A percentile compares a stretch with the other conserved stretches of the same genome.
Evolutionary conservation across 2,797 vertebrate genomes (phyloP).

Genomic region (Ispidina lecontei): DNA sequence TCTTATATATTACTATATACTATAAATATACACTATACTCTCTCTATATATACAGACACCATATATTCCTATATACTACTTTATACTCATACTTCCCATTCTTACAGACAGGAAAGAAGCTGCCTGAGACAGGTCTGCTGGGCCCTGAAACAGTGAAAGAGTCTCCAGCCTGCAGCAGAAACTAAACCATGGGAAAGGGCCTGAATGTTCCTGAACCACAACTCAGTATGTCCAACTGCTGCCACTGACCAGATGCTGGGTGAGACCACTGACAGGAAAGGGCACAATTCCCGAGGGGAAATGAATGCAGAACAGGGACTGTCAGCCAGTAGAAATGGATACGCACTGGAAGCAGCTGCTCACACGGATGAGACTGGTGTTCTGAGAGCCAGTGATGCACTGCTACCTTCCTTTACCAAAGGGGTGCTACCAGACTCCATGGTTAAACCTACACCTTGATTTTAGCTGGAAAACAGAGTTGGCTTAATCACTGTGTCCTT

Average conservation of each 20-base stretch:
- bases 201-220: not conserved
- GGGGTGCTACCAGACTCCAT: not conserved
- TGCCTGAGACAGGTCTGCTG: not conserved
- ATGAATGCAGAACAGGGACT: fast-evolving
- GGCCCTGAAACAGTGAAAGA: not conserved
- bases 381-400: not conserved
- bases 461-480: not conserved
- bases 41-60: too few relatives aligned
- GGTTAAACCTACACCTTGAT: not conserved
- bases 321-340: not conserved
- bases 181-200: not conserved
- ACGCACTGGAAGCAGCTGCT: not conserved
- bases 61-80: too few relatives aligned
- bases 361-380: not conserved
- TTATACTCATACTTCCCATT: not conserved
- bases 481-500: not conserved
- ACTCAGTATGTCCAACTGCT: not conserved
- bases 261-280: not conserved
- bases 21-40: too few relatives aligned
- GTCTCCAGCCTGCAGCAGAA: not conserved
- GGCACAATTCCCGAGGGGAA: not conserved
- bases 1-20: too few relatives aligned
- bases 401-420: not conserved
- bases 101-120: not conserved
- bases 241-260: not conserved